These are phyloP conservation scores for Cyanoramphus novaezelandiae DNA, from an alignment of 2,113 vertebrate genomes.

Conservation along the genomic window DNA sequence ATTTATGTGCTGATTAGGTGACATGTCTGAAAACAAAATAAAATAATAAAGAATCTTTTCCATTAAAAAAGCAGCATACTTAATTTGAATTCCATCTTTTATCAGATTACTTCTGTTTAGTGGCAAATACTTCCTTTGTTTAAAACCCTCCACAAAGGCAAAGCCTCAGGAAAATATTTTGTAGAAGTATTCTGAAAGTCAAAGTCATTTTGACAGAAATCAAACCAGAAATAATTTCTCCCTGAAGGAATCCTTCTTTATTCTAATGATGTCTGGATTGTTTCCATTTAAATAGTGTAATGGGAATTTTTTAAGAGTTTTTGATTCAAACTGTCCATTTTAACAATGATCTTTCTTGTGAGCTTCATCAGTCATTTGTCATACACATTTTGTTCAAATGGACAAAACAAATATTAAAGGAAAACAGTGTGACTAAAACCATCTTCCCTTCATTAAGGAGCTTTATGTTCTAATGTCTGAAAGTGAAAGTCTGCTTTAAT, in stretches of 20 bases:
- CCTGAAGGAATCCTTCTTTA: constrained; percentile 75
- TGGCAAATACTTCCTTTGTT: constrained; percentile 69
- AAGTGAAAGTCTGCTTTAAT: constrained; percentile 61
- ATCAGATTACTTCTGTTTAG: constrained; percentile 72
- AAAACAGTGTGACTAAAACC: constrained; percentile 63
- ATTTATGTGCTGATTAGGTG: constrained; percentile 70
- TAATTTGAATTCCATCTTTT: constrained; percentile 77
- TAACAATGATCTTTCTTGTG: constrained; percentile 60
- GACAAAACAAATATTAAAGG: constrained; percentile 43
- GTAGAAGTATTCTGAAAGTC: constrained; percentile 74
- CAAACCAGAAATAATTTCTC: constrained; percentile 80
- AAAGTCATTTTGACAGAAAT: constrained; percentile 79
- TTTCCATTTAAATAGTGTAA: constrained; percentile 70
- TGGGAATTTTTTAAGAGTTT: constrained; percentile 59
- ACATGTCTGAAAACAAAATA: constrained; percentile 68
- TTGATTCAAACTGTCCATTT: constrained; percentile 59
- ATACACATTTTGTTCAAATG: constrained; percentile 43
- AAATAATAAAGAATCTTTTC: constrained; percentile 70
- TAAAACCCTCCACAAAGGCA: constrained; percentile 58
- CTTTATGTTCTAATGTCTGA: constrained; percentile 43
- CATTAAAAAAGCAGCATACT: constrained; percentile 67
- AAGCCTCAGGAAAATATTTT: constrained; percentile 70
- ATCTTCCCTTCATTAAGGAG: constrained; percentile 46
- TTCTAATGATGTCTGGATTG: constrained; percentile 74
- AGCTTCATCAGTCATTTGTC: constrained; percentile 62